These are phyloP conservation scores for Heterodera schachtii DNA, from an alignment of 1,140 invertebrate species.

Conservation along the genomic window DNA sequence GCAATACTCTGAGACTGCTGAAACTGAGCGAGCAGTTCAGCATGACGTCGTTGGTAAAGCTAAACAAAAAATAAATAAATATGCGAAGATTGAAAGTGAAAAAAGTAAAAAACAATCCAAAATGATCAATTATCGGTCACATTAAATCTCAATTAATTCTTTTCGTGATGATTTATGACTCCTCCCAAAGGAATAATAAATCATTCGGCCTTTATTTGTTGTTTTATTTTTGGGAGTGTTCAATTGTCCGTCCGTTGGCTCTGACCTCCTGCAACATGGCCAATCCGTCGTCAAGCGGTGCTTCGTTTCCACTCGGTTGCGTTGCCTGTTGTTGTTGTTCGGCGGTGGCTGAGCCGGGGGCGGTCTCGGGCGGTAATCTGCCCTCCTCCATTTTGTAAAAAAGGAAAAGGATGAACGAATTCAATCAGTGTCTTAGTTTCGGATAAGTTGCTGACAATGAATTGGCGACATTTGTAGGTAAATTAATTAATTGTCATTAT, in stretches of 20 bases:
- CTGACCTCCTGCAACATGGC: conserved; percentile 28
- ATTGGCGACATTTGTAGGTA: no score
- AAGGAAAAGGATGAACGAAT: no score
- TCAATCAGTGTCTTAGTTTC: no score
- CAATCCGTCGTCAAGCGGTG: conserved; percentile 24
- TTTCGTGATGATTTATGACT: no score
- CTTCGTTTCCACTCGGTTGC: neutral
- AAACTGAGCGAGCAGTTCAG: conserved; percentile 49
- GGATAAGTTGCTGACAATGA: no score
- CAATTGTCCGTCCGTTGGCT: neutral
- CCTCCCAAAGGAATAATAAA: no score
- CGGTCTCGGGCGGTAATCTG: conserved; percentile 1
- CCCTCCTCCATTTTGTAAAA: neutral
- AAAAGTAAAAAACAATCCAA: no score
- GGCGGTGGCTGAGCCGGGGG: neutral
- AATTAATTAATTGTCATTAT: no score
- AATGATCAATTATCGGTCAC: no score
- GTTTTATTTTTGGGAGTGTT: neutral
- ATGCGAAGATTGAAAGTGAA: neutral
- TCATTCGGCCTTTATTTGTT: neutral
- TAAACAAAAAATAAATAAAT: conserved; percentile 39
- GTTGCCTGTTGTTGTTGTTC: neutral
- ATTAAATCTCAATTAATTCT: no score
- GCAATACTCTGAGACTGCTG: conserved; percentile 45
- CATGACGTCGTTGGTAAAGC: conserved; percentile 52